Percentiles rank a stretch among this genome's conserved stretches.
These are phyloP conservation scores for Gymnogyps californianus DNA, from an alignment of 2,113 vertebrate genomes.

Conservation along the genomic window DNA sequence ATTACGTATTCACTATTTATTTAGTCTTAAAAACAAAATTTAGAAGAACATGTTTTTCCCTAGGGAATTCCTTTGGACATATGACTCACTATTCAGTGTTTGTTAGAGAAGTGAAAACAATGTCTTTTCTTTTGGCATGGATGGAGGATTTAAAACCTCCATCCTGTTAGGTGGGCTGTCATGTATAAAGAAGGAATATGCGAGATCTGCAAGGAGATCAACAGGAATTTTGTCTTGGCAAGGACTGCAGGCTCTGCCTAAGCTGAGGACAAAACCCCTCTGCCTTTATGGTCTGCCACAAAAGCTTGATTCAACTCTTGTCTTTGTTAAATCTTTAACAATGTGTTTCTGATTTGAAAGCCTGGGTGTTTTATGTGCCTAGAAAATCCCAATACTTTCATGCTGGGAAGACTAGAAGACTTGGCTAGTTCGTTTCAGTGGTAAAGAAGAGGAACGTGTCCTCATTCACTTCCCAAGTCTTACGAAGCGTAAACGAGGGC, in stretches of 20 bases:
- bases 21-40: neutral
- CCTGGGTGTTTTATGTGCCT: neutral
- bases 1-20: neutral
- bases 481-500: neutral
- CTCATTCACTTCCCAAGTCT: neutral
- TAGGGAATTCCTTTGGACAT: neutral
- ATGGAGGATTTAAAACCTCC: neutral
- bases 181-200: neutral
- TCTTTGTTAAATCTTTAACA: neutral
- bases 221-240: neutral
- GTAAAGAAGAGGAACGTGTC: neutral
- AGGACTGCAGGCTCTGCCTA: neutral
- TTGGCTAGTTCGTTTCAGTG: neutral
- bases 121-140: neutral
- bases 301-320: neutral
- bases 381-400: neutral
- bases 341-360: neutral
- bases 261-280: neutral
- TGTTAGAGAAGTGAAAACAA: neutral
- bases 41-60: neutral
- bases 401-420: neutral
- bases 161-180: neutral
- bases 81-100: neutral
- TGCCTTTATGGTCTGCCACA: neutral
- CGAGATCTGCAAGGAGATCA: neutral